Evolutionary conservation across 1,140 invertebrate genomes (phyloP).

Genomic region (Drosophila varians): DNA sequence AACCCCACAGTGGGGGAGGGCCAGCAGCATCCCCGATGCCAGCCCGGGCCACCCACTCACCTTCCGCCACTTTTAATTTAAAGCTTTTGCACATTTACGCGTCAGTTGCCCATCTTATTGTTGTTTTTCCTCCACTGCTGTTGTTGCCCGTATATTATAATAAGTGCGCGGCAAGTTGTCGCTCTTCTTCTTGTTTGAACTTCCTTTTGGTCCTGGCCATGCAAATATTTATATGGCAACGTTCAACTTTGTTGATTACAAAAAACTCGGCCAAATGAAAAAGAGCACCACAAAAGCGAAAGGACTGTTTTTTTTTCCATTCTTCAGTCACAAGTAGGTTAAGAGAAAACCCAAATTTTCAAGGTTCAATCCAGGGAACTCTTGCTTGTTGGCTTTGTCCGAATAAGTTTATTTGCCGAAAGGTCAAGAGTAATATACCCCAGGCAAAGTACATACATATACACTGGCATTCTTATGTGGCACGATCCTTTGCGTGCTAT

Average conservation of each 20-base stretch:
- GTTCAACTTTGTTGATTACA: conserved; percentile 61
- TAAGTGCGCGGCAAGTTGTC: conserved; percentile 43
- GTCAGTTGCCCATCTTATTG: conserved; percentile 52
- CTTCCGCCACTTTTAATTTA: conserved; percentile 56
- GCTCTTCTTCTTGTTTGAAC: conserved; percentile 19
- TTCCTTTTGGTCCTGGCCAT: conserved; percentile 46
- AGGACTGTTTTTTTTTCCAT: conserved; percentile 27
- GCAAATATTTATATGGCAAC: conserved; percentile 56
- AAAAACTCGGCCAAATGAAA: conserved; percentile 25
- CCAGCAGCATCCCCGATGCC: neutral
- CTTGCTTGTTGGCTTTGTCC: conserved; percentile 10
- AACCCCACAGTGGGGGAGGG: conserved; percentile 31
- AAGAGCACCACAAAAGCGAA: conserved; percentile 21
- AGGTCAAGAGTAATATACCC: conserved; percentile 40
- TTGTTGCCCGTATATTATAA: conserved; percentile 50
- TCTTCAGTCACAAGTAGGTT: conserved; percentile 22
- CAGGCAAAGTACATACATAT: conserved; percentile 5
- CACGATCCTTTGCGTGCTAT: conserved; percentile 56
- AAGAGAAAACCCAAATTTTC: conserved; percentile 41
- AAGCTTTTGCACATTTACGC: conserved; percentile 75
- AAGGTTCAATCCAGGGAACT: conserved; percentile 9
- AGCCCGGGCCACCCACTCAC: neutral
- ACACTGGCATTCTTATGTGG: conserved; percentile 12
- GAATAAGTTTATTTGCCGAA: conserved; percentile 41
- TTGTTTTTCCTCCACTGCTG: conserved; percentile 31